phyloP scores from a whole-genome alignment of 2,797 vertebrate genomes.

The Notolepis coatsorum region DNA sequence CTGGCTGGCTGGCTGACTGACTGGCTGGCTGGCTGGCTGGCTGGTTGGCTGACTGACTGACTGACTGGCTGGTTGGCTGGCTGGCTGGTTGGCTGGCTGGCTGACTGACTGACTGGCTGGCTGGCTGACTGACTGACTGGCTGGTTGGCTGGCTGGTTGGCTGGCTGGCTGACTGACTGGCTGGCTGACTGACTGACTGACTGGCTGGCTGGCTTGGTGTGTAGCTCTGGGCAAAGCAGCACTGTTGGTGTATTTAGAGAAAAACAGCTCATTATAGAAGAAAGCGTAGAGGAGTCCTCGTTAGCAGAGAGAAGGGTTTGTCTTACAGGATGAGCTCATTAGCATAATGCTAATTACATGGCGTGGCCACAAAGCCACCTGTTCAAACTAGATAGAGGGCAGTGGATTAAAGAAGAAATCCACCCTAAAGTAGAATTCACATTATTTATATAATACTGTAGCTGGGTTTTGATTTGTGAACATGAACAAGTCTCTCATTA shows the following conservation, averaged over 20 bases:
- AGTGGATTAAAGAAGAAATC: too few species aligned
- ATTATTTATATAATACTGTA: too few species aligned
- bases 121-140: constrained; percentile 30
- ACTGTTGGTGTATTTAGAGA: constrained; percentile 40
- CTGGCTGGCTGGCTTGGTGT: too few species aligned
- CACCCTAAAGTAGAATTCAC: too few species aligned
- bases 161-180: constrained; percentile 32
- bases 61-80: too few species aligned
- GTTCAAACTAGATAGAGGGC: constrained; percentile 73
- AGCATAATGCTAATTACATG: constrained; percentile 82
- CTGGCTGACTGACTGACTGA: constrained; percentile 28
- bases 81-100: too few species aligned
- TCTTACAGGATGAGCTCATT: constrained; percentile 73
- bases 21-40: constrained; percentile 33
- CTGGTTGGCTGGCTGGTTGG: too few species aligned
- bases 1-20: constrained; percentile 28
- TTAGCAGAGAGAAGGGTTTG: constrained; percentile 67
- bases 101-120: constrained; percentile 31
- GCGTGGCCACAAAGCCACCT: constrained; percentile 71
- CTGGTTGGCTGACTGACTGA: constrained; percentile 22
- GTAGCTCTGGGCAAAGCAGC: constrained; percentile 28
- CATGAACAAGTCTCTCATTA: too few species aligned
- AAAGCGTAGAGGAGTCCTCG: constrained; percentile 49
- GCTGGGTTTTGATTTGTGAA: too few species aligned
- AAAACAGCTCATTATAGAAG: constrained; percentile 59